A percentile compares a stretch with the other conserved stretches of the same genome.
Evolutionary conservation across 92 coral and sea anemone species (phyloP).

Genomic region (Palythoa grandiflora): DNA sequence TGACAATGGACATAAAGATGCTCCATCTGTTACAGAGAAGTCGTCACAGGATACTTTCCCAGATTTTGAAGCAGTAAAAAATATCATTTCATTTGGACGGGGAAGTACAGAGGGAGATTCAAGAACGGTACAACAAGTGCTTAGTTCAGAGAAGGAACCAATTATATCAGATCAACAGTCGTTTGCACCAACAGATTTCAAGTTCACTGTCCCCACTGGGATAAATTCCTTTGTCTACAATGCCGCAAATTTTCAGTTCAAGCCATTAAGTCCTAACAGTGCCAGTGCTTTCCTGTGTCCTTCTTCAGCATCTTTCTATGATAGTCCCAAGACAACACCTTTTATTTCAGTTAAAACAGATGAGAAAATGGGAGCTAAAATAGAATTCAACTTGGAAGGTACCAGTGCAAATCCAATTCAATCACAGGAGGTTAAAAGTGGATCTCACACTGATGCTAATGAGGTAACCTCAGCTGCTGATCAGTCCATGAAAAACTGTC

Average conservation of each 20-base stretch:
- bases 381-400: not conserved
- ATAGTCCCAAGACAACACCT: constrained; percentile 51
- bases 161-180: constrained; percentile 47
- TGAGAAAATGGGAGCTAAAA: not conserved
- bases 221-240: constrained; percentile 71
- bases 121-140: constrained; percentile 23
- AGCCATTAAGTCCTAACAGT: constrained; percentile 90
- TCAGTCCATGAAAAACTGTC: not conserved
- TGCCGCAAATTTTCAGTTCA: constrained; percentile 76
- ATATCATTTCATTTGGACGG: constrained; percentile 67
- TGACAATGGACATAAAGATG: not conserved
- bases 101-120: constrained; percentile 62
- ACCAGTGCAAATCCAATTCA: not conserved
- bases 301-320: constrained; percentile 55
- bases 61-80: constrained; percentile 42
- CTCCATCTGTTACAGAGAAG: not conserved
- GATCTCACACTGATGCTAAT: not conserved
- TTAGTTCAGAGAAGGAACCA: not conserved
- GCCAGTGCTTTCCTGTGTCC: constrained; percentile 79
- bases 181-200: constrained; percentile 85
- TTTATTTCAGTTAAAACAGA: constrained; percentile 43
- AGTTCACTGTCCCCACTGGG: constrained; percentile 86
- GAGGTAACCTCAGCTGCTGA: not conserved
- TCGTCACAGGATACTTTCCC: constrained; percentile 41
- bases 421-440: not conserved